A percentile compares a stretch with the other conserved stretches of the same genome.
Evolutionary conservation across 2,888 invertebrate genomes (phyloP).

Genomic region (Tinea semifulvella): DNA sequence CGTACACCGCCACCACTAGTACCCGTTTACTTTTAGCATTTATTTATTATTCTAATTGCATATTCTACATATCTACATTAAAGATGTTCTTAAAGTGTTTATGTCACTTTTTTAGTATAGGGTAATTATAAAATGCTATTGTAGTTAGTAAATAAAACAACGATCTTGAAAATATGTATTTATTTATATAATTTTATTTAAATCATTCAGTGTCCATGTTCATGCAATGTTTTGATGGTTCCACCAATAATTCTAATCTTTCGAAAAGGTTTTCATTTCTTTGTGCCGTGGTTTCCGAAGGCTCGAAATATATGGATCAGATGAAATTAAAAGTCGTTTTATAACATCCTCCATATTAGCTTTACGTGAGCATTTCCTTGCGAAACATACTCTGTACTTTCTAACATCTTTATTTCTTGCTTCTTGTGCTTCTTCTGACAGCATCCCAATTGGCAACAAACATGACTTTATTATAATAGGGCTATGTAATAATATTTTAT

Average conservation of each 20-base stretch:
- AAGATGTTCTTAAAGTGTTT: not conserved
- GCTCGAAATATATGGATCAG: not conserved
- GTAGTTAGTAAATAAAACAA: not conserved
- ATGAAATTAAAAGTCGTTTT: not conserved
- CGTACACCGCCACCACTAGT: not conserved
- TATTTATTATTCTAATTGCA: not conserved
- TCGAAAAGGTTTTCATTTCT: not conserved
- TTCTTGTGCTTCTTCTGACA: slow-evolving; percentile 13
- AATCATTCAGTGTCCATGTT: not conserved
- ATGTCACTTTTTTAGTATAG: not conserved
- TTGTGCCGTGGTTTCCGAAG: not conserved
- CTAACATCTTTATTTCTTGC: slow-evolving; percentile 9
- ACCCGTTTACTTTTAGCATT: not conserved
- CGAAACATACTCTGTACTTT: not conserved
- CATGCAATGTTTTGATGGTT: not conserved
- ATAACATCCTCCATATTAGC: not conserved
- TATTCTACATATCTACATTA: not conserved
- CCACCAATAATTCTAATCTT: not conserved
- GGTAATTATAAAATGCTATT: not conserved
- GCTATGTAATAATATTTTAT: slow-evolving; percentile 8
- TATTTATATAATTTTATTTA: not conserved
- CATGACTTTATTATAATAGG: slow-evolving; percentile 7
- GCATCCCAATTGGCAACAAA: slow-evolving; percentile 13
- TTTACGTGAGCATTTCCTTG: not conserved
- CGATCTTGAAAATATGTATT: not conserved